Evolutionary conservation across 92 coral and sea anemone species (phyloP).

Genomic region (Palythoa grandiflora): DNA sequence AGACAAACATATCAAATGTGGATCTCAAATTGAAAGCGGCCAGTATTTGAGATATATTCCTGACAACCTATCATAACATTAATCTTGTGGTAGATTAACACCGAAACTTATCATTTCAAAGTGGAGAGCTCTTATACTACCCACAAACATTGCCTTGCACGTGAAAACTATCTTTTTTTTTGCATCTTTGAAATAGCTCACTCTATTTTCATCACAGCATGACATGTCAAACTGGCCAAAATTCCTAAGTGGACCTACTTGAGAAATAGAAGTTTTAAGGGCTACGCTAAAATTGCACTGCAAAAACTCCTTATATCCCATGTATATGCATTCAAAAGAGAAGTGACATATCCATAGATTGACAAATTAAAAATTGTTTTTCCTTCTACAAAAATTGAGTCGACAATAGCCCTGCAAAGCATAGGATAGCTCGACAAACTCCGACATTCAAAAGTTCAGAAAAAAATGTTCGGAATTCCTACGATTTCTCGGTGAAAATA

Average conservation of each 20-base stretch:
- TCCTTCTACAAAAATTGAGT: neutral
- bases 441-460: neutral
- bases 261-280: conserved; percentile 11
- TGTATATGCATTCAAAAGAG: neutral
- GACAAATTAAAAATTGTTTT: neutral
- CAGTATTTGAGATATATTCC: conserved; percentile 21
- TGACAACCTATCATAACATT: conserved; percentile 1
- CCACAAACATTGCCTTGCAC: neutral
- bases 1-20: conserved; percentile 42
- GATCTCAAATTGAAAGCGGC: conserved; percentile 10
- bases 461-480: conserved; percentile 46
- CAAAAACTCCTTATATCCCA: neutral
- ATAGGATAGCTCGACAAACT: conserved; percentile 7
- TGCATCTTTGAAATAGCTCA: conserved; percentile 38
- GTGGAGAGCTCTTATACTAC: neutral
- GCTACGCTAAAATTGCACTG: conserved; percentile 12
- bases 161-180: neutral
- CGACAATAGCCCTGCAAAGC: neutral
- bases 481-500: conserved; percentile 35
- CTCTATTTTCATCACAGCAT: conserved; percentile 31
- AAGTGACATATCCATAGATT: neutral
- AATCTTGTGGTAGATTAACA: neutral
- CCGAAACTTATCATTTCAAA: neutral
- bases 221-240: conserved; percentile 41
- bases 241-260: conserved; percentile 49